Base-by-base conservation (phyloP, 2,113 vertebrate genomes). In the Bostrychus sinensis region DNA sequence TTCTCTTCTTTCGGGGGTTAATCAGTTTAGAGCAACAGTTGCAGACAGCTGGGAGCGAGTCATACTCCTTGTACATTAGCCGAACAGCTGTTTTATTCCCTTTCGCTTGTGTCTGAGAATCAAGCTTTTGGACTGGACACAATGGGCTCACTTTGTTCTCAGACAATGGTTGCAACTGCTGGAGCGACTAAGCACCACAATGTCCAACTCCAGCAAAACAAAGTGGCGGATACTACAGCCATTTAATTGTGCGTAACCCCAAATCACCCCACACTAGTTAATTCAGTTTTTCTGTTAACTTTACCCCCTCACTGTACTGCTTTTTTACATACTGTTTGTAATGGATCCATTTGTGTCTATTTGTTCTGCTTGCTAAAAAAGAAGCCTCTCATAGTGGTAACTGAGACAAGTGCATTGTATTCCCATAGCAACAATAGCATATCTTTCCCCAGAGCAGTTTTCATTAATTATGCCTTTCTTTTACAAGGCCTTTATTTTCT, bases 341-440 rank as follows among this genome's bases (percentile, higher is more conserved):
- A 39, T 62, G 50, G 39, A 70, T 74, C 16, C 37, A 70, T 60
- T 45, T 56, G 25, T 37, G 36, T 41, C 38, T 72, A 80, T 84
- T 80, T 81, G 63, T 75, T 70, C 75, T 72, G 51, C 66, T 59
- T 36, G 46, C 66, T 45, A 66, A 10, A 81, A 81, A 76, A 59
- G 83, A n/a, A 70, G 58, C 69, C 62, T 79, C 65, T 76, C 77
- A 80, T 85, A 72, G 60, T 77, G 80, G 68, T 76, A 82, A 84
- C 68, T 78, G 80, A 84, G 83, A 87, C 80, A 80, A 82, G 79
- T 75, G 60, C 76, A 79, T 86, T 72, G 70, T 82, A 90, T 91
- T 88, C 81, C 88, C 87, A 91, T 91, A 88, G 86, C 85, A 91
- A 90, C 88, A 77, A 80, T 72, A 82, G 77, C 66, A 82, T 72